Evolutionary conservation across 30 jellyfish, hydroid and myxozoan species (phyloP), one percentile per base, ranked within the genome.

Genomic region (Mastigias papua): DNA sequence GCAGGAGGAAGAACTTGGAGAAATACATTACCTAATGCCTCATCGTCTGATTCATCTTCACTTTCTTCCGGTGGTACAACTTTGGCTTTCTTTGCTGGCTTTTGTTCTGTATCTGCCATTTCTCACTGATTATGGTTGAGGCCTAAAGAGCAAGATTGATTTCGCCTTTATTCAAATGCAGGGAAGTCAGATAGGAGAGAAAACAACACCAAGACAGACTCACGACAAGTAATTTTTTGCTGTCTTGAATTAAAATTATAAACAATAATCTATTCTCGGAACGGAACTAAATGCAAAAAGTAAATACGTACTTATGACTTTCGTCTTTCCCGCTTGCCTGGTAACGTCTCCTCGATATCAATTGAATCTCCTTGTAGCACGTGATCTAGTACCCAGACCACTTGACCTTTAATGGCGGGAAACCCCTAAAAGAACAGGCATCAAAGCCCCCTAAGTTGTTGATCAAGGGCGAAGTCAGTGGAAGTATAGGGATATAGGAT

Each of bases 11-110:
- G 54, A 51, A 17, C 16, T 16, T 51, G 2, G 25, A 9, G 25
- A 51, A 51, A 51, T 17, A 21, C 67, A 9, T 4, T 51, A 90
- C 97, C 97, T 63, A 84, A 58, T 54, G 85, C 92, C 62, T 90
- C 97, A 32, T 90, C 97, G n/a, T 91, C 73, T 17, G 95, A 82
- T 57, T 89, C 97, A 0, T 57, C 88, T 6, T 54, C 90, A 28
- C 58, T 88, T 0, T 73, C 84, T 51, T 82, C 90, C 22, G 73
- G 82, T 54, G 73, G 75, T 15, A 61, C 92, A 69, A 26, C 54
- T 10, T 69, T 42, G 26, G 16, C 60, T 28, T 28, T 65, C 34
- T 65, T 31, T 9, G 80, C 80, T 69, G 89, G 78, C 50, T 89
- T 73, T 5, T 78, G 77, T 51, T 71, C 92, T 7, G 10, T 20